Evolutionary conservation across 2,797 vertebrate species (phyloP).

Genomic region (Eleutherodactylus coqui): DNA sequence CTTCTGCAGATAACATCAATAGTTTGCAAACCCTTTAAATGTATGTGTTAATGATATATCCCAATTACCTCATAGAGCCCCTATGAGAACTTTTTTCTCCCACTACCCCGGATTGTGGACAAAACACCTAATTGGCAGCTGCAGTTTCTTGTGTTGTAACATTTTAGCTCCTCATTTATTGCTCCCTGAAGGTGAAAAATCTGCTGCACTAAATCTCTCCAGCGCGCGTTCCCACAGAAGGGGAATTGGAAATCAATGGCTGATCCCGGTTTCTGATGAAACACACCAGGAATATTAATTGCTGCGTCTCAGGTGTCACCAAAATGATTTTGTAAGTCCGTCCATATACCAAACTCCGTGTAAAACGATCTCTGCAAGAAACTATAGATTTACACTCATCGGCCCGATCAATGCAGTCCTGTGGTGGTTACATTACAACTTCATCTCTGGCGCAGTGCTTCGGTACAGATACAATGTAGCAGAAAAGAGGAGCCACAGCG

Average conservation of each 20-base stretch:
- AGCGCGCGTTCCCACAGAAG: background rate
- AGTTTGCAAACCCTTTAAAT: no score
- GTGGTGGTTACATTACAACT: background rate
- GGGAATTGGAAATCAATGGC: background rate
- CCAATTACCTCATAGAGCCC: background rate
- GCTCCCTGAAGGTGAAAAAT: background rate
- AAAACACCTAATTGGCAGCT: background rate
- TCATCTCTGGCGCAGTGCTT: background rate
- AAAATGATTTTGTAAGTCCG: background rate
- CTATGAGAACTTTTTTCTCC: background rate
- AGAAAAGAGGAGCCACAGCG: background rate
- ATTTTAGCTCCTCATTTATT: background rate
- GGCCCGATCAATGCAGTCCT: background rate
- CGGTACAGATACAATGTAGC: background rate
- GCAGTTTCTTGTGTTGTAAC: background rate
- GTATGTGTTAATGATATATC: no score
- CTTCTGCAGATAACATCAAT: no score
- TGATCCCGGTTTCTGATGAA: background rate
- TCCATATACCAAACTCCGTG: background rate
- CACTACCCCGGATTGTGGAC: background rate
- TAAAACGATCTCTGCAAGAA: conserved; percentile 4
- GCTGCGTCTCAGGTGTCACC: background rate
- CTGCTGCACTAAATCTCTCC: background rate
- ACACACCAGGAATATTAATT: background rate
- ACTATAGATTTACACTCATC: background rate